Evolutionary conservation across 2,113 vertebrate species (phyloP).

Genomic region (Halcyon malimbica): DNA sequence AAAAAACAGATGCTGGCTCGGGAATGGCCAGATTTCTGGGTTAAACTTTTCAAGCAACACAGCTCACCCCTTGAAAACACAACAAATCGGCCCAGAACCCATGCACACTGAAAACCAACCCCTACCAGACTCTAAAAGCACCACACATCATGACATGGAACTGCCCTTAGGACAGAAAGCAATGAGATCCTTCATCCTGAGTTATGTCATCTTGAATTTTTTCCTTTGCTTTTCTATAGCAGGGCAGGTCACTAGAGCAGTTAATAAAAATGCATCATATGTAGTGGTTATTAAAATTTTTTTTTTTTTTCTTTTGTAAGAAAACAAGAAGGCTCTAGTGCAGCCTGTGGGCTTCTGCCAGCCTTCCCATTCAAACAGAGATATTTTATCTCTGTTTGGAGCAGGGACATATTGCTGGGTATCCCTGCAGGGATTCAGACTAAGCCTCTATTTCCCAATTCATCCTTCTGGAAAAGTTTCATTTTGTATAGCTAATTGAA

Average conservation of each 20-base stretch:
- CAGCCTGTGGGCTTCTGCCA: background rate
- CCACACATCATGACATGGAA: accelerated
- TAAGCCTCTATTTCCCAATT: background rate
- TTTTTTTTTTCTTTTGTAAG: background rate
- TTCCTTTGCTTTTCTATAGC: background rate
- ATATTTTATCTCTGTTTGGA: background rate
- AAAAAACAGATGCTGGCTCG: background rate
- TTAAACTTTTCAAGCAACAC: background rate
- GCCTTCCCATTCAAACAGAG: background rate
- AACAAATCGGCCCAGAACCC: background rate
- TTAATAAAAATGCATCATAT: background rate
- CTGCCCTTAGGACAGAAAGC: background rate
- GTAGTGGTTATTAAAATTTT: no score
- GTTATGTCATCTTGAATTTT: background rate
- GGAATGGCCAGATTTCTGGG: background rate
- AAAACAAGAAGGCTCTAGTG: background rate
- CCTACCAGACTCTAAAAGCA: background rate
- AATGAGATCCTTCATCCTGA: background rate
- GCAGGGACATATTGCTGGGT: background rate
- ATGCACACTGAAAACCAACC: background rate
- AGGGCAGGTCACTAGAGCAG: background rate
- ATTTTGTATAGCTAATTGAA: background rate
- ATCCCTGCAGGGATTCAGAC: background rate
- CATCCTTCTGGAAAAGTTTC: background rate
- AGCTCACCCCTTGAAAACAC: background rate